Evolutionary conservation across 2,113 vertebrate species (phyloP), one percentile per base, ranked within the genome.

Genomic region (Sturnira hondurensis): DNA sequence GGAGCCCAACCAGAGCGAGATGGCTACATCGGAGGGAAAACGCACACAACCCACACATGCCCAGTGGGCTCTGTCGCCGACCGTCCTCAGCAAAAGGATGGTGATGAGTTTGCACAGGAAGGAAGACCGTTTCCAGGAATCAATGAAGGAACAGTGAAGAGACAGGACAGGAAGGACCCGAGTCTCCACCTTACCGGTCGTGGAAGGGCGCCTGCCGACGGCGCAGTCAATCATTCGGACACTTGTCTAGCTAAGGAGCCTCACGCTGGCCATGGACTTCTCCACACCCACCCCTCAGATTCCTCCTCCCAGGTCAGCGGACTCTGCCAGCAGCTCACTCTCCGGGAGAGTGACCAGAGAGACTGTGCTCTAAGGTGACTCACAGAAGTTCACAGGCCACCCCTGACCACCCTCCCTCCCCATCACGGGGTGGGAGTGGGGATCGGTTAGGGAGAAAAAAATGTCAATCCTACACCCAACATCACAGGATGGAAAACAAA

Each of bases 61-160:
- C 95, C 70, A 68, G 96, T 38, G 70, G 97, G 97, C 95, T 98
- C 98, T 63, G 65, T 97, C 22, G 17, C 96, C 97, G 89, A 97
- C 76, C 76, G 1, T 96, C 97, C 98, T 97, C 95, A 94, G 97
- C 88, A 97, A 98, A 98, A 98, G 96, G 97, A 98, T 87, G 41
- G 1, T 78, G 84, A 97, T 88, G 52, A 58, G 88, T 94, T 85
- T 97, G 87, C 96, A 91, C 74, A 86, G 91, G 82, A 91, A 96
- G 87, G 73, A 89, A 96, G 96, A 96, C 70, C 19, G 70, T 63
- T 96, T 95, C 95, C 93, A 68, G 85, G 93, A 91, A 97, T 95
- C 20, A 2, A 89, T 86, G 93, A 88, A 86, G 73, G 91, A 78
- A 61, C n/a, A 11, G 45, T 85, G 81, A 36, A 88, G 92, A 95